Percentiles rank a stretch among this genome's conserved stretches.
These are phyloP conservation scores for Tolmerus cingulatus DNA, from an alignment of 2,888 invertebrate species.

Conservation along the genomic window DNA sequence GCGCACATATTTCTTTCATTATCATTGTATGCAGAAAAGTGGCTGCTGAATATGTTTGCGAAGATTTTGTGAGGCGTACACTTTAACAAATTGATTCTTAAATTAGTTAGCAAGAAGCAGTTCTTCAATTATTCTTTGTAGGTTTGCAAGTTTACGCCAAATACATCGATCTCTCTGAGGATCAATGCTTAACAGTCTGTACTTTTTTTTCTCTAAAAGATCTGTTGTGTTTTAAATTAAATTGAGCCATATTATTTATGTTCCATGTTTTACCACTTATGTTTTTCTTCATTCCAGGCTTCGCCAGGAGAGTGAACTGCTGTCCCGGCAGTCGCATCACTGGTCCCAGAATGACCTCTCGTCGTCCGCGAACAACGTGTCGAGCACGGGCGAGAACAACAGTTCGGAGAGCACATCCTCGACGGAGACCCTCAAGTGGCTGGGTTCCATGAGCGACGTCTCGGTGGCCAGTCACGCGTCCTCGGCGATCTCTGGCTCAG, in stretches of 20 bases:
- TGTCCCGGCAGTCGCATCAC: slow-evolving; percentile 62
- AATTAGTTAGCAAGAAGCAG: too few relatives aligned
- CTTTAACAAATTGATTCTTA: too few relatives aligned
- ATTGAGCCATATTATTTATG: neutral
- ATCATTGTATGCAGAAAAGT: too few relatives aligned
- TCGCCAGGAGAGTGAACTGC: slow-evolving; percentile 63
- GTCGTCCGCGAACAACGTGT: slow-evolving; percentile 53
- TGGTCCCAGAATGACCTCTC: slow-evolving; percentile 63
- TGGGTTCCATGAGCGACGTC: slow-evolving; percentile 78
- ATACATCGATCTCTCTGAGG: too few relatives aligned
- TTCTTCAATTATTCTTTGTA: too few relatives aligned
- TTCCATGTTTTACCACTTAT: neutral
- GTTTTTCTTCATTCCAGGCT: slow-evolving; percentile 54
- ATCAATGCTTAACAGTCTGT: too few relatives aligned
- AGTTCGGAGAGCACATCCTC: slow-evolving; percentile 66
- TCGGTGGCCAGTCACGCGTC: slow-evolving; percentile 69
- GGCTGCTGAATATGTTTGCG: too few relatives aligned
- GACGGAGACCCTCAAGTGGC: slow-evolving; percentile 82
- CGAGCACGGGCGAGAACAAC: slow-evolving; percentile 54
- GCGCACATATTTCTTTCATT: too few relatives aligned
- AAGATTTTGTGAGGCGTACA: too few relatives aligned
- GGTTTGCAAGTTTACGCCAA: too few relatives aligned
- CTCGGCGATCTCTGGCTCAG: slow-evolving; percentile 63
- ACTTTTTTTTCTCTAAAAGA: neutral
- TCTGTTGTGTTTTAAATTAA: neutral